Conservation (phyloP, 2,113 vertebrate genomes). For the Apteryx owenii region DNA sequence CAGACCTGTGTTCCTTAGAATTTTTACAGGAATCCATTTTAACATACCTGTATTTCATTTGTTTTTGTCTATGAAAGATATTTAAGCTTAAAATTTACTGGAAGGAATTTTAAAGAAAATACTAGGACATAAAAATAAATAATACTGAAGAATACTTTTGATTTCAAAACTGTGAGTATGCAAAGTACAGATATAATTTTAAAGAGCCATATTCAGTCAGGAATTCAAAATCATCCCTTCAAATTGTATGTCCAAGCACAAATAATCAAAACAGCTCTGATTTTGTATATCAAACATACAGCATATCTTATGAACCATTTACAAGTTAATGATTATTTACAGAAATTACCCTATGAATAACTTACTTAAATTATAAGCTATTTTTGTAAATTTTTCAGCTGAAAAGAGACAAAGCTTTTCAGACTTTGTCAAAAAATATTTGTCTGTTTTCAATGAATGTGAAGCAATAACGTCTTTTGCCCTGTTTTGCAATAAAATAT, state of each 20-base stretch:
- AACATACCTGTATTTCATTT: fast-evolving
- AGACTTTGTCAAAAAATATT: background rate
- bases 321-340: background rate
- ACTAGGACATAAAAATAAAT: background rate
- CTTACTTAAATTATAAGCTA: background rate
- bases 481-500: background rate
- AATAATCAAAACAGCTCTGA: background rate
- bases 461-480: background rate
- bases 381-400: background rate
- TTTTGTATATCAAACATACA: background rate
- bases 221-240: background rate
- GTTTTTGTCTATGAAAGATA: background rate
- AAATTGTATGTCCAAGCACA: background rate
- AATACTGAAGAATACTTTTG: background rate
- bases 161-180: background rate
- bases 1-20: background rate
- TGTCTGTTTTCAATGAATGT: background rate
- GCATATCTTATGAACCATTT: background rate
- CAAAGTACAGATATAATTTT: background rate
- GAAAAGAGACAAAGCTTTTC: background rate
- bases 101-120: background rate
- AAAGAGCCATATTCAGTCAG: background rate
- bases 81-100: background rate
- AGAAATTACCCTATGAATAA: background rate
- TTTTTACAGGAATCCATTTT: background rate